phyloP scores from a whole-genome alignment of 2,888 invertebrate species.

The Lithophane socia region DNA sequence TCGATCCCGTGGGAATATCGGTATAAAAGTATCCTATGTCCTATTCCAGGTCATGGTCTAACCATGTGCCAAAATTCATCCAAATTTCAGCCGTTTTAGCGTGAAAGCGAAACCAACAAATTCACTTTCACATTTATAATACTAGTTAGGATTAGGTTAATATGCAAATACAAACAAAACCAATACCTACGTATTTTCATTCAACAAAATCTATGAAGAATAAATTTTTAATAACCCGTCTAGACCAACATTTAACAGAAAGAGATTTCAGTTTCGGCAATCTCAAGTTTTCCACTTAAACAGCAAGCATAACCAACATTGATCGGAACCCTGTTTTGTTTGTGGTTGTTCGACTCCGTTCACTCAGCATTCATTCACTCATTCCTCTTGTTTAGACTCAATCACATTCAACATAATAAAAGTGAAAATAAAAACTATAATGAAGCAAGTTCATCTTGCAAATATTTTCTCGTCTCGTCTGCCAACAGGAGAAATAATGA shows the following conservation, averaged over 20 bases:
- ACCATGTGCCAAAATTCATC: too few relatives aligned
- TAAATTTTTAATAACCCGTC: constrained; percentile 88
- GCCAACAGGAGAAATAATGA: constrained; percentile 75
- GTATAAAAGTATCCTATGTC: too few relatives aligned
- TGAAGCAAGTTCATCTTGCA: constrained; percentile 83
- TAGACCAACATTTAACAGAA: constrained; percentile 83
- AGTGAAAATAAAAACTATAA: constrained; percentile 86
- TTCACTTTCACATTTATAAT: too few relatives aligned
- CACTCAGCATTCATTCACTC: constrained; percentile 78
- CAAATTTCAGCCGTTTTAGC: too few relatives aligned
- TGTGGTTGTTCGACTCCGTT: constrained; percentile 72
- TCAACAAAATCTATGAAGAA: constrained; percentile 80
- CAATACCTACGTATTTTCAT: constrained; percentile 65
- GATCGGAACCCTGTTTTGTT: constrained; percentile 83
- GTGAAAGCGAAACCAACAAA: too few relatives aligned
- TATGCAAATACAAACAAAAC: constrained; percentile 52
- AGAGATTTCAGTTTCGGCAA: constrained; percentile 81
- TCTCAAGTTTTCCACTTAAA: constrained; percentile 83
- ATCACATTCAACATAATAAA: constrained; percentile 84
- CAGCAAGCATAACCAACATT: constrained; percentile 72
- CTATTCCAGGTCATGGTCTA: too few relatives aligned
- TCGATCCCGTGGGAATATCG: too few relatives aligned
- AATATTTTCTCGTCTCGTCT: constrained; percentile 85
- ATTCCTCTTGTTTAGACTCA: constrained; percentile 86
- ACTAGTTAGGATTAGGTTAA: too few relatives aligned